Base-by-base conservation (phyloP, 2,797 vertebrate species). In the Characodon lateralis region DNA sequence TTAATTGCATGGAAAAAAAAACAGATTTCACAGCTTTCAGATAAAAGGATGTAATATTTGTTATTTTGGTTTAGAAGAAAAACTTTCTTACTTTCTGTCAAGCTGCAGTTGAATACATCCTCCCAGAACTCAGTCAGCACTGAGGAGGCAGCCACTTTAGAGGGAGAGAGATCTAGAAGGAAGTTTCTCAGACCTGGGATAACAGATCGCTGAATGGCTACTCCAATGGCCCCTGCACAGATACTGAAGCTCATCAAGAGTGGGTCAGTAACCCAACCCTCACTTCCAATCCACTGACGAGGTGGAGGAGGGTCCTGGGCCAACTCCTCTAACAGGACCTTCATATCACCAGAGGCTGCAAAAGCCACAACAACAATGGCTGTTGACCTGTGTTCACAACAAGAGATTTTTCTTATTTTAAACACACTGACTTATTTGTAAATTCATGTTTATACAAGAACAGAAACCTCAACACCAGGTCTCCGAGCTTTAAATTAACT, bases 211-310 rank as follows among this genome's bases (percentile, higher is more conserved):
- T 84, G 89, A 55, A 95, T 93, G 1, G 83, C 92, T 78, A 94
- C 91, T 69, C 95, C 95, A 16, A 95, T 79, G 22, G 93, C 86
- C 7, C 95, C 94, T 4, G 73, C n/a, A 35, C 85, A 86, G 70
- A 89, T 70, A 20, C 73, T 63, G 85, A 88, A 90, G 1, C 26
- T 87, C 31, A 91, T 71, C 74, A 95, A 55, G 12, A 80, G 73
- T 1, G 81, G 71, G 20, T 93, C 77, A 5, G 91, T 94, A 12
- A 94, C 81, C 95, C 95, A 95, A 0, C 90, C 1, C 74, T 95
- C 94, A 22, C 85, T 93, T 53, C 94, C 94, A 4, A 95, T 87
- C 95, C 94, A 95, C 73, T 94, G 93, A 1, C 91, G 81, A 18
- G 82, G 85, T 56, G 93, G 86, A 1, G 76, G 83, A 2, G 86